A percentile compares a stretch with the other conserved stretches of the same genome.
Conservation (phyloP, 2,888 invertebrate species). For the Ceraclea dissimilis region DNA sequence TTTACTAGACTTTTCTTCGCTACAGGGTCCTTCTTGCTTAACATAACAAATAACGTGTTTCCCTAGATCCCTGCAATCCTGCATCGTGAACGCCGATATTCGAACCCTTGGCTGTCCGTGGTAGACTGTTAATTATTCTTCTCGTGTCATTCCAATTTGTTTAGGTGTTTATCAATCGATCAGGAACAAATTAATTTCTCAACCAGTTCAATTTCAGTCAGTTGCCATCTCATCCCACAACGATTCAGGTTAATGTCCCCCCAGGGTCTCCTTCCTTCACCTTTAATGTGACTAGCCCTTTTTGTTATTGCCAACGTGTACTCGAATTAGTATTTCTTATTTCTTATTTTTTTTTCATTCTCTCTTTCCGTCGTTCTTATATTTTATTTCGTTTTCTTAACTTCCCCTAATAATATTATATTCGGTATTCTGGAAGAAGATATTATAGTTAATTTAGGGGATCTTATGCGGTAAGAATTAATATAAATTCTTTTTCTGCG, state of each 20-base stretch:
- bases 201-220: neutral
- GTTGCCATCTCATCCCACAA: neutral
- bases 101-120: too few relatives aligned
- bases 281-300: neutral
- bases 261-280: slow-evolving; percentile 3
- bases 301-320: neutral
- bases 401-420: neutral
- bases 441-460: neutral
- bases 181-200: too few relatives aligned
- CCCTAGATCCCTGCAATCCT: too few relatives aligned
- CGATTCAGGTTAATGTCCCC: slow-evolving; percentile 10
- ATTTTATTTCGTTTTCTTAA: neutral
- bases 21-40: too few relatives aligned
- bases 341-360: neutral
- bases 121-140: too few relatives aligned
- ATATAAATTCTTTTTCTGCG: neutral
- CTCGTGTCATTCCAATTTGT: too few relatives aligned
- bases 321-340: neutral
- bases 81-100: too few relatives aligned
- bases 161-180: too few relatives aligned
- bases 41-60: too few relatives aligned
- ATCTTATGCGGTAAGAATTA: neutral
- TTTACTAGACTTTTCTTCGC: too few relatives aligned
- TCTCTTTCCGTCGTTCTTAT: neutral
- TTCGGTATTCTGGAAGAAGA: neutral